phyloP scores from a whole-genome alignment of 2,113 vertebrate species.

The Piaya cayana region DNA sequence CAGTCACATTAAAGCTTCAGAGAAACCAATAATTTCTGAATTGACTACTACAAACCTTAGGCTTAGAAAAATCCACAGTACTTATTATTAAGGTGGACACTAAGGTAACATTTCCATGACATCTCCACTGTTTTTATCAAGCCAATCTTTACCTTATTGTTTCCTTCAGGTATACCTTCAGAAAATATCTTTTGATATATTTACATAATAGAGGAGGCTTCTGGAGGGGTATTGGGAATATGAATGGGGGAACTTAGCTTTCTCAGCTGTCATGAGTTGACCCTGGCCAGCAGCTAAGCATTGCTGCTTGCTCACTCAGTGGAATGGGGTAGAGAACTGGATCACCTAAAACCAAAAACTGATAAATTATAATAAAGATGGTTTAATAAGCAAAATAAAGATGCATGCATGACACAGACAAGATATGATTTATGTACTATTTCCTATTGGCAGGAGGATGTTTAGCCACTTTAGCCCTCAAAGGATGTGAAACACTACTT shows the following conservation, averaged over 20 bases:
- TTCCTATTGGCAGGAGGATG: not conserved
- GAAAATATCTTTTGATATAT: not conserved
- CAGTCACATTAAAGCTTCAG: not conserved
- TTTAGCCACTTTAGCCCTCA: not conserved
- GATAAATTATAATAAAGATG: not conserved
- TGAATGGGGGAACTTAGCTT: rapidly evolving
- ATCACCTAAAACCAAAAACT: not conserved
- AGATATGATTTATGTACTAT: not conserved
- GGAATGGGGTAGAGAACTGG: rapidly evolving
- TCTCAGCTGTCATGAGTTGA: not conserved
- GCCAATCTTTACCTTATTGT: not conserved
- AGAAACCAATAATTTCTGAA: not conserved
- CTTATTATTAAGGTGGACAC: not conserved
- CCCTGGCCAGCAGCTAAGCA: rapidly evolving
- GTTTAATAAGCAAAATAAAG: not conserved
- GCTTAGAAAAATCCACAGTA: not conserved
- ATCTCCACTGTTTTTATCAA: not conserved
- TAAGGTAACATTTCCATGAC: not conserved
- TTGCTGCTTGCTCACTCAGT: not conserved
- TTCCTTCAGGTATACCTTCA: not conserved
- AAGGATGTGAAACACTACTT: rapidly evolving
- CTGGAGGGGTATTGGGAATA: not conserved
- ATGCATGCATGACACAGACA: not conserved
- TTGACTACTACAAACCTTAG: not conserved
- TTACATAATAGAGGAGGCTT: not conserved